A percentile compares a stretch with the other conserved stretches of the same genome.
These are phyloP conservation scores for Dasyurus viverrinus DNA, from an alignment of 2,113 vertebrate species.

Conservation along the genomic window DNA sequence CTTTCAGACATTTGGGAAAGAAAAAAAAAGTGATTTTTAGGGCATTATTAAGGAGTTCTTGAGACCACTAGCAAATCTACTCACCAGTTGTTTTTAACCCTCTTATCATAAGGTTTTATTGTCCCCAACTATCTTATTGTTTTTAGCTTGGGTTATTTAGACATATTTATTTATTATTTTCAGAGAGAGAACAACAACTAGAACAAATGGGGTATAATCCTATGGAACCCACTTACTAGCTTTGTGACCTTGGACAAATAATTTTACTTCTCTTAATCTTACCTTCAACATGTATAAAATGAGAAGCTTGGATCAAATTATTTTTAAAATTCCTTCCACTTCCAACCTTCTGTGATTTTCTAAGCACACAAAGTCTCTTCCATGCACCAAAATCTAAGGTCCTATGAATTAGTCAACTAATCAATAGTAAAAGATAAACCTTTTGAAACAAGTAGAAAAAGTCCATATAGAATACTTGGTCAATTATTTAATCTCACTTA, in stretches of 20 bases:
- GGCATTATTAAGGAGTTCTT: neutral
- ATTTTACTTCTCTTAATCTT: neutral
- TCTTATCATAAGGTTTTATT: neutral
- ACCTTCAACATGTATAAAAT: neutral
- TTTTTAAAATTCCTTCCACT: neutral
- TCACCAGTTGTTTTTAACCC: neutral
- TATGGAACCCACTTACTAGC: neutral
- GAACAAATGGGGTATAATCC: neutral
- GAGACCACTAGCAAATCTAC: neutral
- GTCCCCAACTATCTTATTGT: neutral
- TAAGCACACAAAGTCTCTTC: neutral
- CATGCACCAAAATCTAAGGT: neutral
- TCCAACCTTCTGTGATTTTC: neutral
- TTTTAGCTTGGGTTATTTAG: neutral
- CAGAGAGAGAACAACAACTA: neutral
- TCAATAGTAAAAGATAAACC: neutral
- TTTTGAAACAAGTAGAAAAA: neutral
- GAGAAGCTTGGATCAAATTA: neutral
- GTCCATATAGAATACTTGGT: conserved; percentile 46
- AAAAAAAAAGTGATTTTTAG: neutral
- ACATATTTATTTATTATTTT: neutral
- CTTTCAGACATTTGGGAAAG: neutral
- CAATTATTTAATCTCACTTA: conserved; percentile 67
- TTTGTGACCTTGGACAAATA: neutral
- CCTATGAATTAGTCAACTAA: neutral